Evolutionary conservation across 2,113 vertebrate species (phyloP).

Genomic region (Lipophrys pholis): DNA sequence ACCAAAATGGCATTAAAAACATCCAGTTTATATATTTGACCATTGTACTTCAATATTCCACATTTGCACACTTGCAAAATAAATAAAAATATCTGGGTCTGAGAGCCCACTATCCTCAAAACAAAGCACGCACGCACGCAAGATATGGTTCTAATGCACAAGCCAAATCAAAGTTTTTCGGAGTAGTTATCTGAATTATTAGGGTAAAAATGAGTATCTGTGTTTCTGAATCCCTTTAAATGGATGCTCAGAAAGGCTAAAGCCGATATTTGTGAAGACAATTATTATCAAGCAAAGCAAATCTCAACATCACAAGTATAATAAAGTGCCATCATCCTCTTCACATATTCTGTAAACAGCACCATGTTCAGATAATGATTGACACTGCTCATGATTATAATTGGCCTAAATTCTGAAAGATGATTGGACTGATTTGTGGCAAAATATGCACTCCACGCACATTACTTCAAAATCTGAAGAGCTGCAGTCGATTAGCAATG

Average conservation of each 20-base stretch:
- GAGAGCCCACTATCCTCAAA: no score
- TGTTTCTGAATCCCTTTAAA: neutral
- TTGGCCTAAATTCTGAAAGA: constrained; percentile 14
- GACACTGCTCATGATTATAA: constrained; percentile 30
- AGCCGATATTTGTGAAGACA: neutral
- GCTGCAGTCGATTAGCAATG: neutral
- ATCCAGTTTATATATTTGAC: no score
- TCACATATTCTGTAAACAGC: constrained; percentile 9
- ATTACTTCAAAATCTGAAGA: constrained; percentile 8
- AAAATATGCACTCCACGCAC: neutral
- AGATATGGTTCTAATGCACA: neutral
- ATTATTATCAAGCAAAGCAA: neutral
- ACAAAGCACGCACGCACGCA: no score
- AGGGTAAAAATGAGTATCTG: neutral
- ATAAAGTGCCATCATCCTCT: neutral
- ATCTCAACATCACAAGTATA: neutral
- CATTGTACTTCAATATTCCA: no score
- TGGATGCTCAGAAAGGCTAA: neutral
- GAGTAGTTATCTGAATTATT: neutral
- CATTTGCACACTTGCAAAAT: no score
- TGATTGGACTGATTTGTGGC: constrained; percentile 6
- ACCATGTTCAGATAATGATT: constrained; percentile 3
- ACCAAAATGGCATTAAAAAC: no score
- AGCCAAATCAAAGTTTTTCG: neutral
- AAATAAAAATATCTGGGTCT: no score